Evolutionary conservation across 1,140 invertebrate genomes (phyloP).

Genomic region (Coenobita brevimanus): DNA sequence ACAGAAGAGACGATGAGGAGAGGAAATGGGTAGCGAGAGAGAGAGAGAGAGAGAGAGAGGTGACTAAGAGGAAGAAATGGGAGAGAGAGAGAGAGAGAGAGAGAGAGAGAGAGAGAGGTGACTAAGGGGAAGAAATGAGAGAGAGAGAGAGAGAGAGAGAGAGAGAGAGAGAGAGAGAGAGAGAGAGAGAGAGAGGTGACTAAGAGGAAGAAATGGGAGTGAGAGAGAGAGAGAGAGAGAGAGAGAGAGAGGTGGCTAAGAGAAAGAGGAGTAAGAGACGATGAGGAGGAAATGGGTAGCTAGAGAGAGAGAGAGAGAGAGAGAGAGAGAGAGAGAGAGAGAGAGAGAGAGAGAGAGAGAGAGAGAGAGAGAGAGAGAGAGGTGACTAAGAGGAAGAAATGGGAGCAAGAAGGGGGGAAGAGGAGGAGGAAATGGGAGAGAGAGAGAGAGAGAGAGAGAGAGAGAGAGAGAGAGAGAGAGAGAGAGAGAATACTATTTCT

Average conservation of each 20-base stretch:
- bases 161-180: too few relatives aligned
- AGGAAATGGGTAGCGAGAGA: background rate
- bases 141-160: background rate
- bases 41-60: background rate
- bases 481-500: background rate
- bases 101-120: background rate
- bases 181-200: background rate
- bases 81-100: constrained; percentile 20
- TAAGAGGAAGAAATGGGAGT: background rate
- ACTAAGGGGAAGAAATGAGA: background rate
- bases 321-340: background rate
- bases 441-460: background rate
- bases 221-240: background rate
- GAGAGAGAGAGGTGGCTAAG: too few relatives aligned
- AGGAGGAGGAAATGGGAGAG: background rate
- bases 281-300: background rate
- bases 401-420: background rate
- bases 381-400: background rate
- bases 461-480: background rate
- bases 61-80: background rate
- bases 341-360: too few relatives aligned
- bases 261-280: background rate
- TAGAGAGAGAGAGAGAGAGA: too few relatives aligned
- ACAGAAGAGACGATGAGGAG: too few relatives aligned
- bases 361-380: too few relatives aligned